Percentiles rank a stretch among this genome's conserved stretches.
These are phyloP conservation scores for Dolichoris vasculosae DNA, from an alignment of 1,140 invertebrate species.

Conservation along the genomic window DNA sequence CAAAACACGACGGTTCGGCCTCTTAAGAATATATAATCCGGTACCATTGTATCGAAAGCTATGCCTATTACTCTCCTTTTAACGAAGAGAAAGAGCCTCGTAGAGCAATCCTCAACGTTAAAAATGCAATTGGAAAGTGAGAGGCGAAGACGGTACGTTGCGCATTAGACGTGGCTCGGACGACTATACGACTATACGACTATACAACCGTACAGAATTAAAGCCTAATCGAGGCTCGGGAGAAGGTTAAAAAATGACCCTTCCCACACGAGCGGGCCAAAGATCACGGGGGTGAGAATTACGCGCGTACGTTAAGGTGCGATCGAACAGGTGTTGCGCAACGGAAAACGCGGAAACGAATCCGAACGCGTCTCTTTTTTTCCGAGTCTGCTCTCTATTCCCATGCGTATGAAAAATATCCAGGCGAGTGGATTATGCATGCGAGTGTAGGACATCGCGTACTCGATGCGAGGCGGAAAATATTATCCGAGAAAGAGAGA, in stretches of 20 bases:
- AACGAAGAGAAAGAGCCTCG: slow-evolving; percentile 39
- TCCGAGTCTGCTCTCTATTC: neutral
- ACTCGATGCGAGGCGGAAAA: slow-evolving; percentile 21
- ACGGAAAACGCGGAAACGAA: slow-evolving; percentile 29
- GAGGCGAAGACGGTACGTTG: slow-evolving; percentile 13
- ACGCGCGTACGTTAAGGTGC: neutral
- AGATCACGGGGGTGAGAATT: slow-evolving; percentile 30
- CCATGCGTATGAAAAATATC: neutral
- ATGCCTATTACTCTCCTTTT: slow-evolving; percentile 42
- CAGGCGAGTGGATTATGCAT: neutral
- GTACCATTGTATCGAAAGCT: slow-evolving; percentile 15
- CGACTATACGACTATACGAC: too few species aligned
- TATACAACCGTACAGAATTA: neutral
- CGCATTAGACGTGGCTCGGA: neutral
- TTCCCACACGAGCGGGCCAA: slow-evolving; percentile 13
- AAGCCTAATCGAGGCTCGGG: neutral
- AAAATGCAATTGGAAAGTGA: slow-evolving; percentile 38
- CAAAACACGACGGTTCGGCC: slow-evolving; percentile 6
- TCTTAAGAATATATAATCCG: slow-evolving; percentile 33
- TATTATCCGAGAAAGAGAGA: neutral
- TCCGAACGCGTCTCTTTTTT: neutral
- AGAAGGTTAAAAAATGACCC: slow-evolving; percentile 1
- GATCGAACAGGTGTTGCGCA: slow-evolving; percentile 40
- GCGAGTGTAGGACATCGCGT: neutral
- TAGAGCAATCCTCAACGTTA: neutral